phyloP scores from a whole-genome alignment of 35 echinoderm and acorn worm genomes.

The Stichopus chloronotus region DNA sequence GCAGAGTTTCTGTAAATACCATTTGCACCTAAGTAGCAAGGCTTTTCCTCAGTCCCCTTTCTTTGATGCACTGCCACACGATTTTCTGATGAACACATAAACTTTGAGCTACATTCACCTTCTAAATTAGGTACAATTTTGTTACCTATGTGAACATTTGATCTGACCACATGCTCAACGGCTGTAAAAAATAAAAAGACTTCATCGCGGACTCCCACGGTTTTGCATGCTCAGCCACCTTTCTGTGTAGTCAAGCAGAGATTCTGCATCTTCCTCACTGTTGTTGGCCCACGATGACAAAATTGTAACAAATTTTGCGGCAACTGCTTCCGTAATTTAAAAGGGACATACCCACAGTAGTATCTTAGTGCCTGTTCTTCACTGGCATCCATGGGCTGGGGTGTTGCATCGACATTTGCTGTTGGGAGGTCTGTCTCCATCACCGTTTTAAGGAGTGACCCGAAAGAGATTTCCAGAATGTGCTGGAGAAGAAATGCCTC shows the following conservation, averaged over 20 bases:
- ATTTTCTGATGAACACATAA: constrained; percentile 11
- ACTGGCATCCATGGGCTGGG: not conserved
- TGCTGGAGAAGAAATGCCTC: constrained; percentile 3
- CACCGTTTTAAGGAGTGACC: not conserved
- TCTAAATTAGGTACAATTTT: not conserved
- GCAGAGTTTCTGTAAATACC: not conserved
- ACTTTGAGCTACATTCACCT: constrained; percentile 2
- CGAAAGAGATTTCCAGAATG: not conserved
- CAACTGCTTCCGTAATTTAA: not conserved
- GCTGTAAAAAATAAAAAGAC: not conserved
- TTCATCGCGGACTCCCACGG: not conserved
- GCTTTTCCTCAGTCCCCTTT: constrained; percentile 13
- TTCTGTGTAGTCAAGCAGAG: not conserved
- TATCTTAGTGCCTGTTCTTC: not conserved
- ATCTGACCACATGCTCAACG: not conserved
- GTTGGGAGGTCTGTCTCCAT: constrained; percentile 22
- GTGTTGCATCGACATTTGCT: not conserved
- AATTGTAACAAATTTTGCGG: not conserved
- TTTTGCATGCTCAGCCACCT: not conserved
- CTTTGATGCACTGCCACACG: not conserved
- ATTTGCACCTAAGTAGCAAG: constrained; percentile 7
- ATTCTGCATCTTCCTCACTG: not conserved
- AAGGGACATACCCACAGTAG: constrained; percentile 17
- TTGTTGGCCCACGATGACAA: not conserved
- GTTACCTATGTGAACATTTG: not conserved